Conservation (phyloP, 2,797 vertebrate genomes). For the Graptemys geographica region DNA sequence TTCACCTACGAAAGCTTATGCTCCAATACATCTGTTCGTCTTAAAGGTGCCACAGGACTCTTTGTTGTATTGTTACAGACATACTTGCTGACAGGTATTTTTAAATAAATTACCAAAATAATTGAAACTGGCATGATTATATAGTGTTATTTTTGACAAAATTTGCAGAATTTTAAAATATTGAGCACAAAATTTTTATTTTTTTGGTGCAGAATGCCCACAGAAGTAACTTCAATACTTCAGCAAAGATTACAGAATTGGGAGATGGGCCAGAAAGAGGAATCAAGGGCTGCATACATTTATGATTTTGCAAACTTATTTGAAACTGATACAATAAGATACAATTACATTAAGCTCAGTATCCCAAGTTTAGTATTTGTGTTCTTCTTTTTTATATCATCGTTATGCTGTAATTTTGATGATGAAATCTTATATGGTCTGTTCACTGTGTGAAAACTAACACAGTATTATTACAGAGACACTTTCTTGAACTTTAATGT, state of each 20-base stretch:
- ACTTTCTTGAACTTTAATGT: not conserved
- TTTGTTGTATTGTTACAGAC: too few relatives aligned
- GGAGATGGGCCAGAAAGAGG: not conserved
- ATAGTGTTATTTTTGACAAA: too few relatives aligned
- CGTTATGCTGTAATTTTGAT: not conserved
- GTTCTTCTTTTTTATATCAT: not conserved
- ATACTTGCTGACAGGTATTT: too few relatives aligned
- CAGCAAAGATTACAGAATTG: not conserved
- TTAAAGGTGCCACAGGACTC: too few relatives aligned
- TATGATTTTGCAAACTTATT: not conserved
- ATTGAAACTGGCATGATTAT: too few relatives aligned
- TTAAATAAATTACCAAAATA: too few relatives aligned
- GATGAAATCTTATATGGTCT: not conserved
- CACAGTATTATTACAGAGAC: not conserved
- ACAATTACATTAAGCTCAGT: not conserved
- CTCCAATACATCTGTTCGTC: too few relatives aligned
- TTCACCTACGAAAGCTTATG: too few relatives aligned
- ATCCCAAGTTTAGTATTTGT: not conserved
- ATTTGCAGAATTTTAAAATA: too few relatives aligned
- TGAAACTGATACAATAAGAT: not conserved
- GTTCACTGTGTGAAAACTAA: not conserved
- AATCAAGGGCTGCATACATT: not conserved
- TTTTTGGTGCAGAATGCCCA: too few relatives aligned
- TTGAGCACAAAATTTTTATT: too few relatives aligned
- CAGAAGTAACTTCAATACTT: not conserved